Conservation (phyloP, 2,113 vertebrate species). For the Piaya cayana region DNA sequence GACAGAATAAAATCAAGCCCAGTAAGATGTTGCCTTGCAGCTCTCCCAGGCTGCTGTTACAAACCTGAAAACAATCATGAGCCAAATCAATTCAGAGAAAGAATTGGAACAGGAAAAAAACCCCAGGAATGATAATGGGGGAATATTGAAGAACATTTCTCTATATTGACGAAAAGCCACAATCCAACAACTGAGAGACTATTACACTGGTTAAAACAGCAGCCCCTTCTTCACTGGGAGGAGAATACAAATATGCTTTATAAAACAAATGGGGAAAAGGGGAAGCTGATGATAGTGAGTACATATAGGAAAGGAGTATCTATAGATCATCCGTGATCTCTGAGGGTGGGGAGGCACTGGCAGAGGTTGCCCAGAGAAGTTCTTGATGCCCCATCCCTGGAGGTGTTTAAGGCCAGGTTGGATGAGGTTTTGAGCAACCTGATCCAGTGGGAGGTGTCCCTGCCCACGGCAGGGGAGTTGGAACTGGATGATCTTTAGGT, state of each 20-base stretch:
- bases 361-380: too few species aligned
- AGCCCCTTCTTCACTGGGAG: neutral
- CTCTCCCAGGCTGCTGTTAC: neutral
- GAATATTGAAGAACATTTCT: neutral
- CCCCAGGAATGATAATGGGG: neutral
- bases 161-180: neutral
- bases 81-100: neutral
- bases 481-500: too few species aligned
- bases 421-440: too few species aligned
- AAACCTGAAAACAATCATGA: neutral
- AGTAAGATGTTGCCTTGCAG: neutral
- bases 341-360: too few species aligned
- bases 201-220: neutral
- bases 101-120: neutral
- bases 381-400: too few species aligned
- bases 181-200: neutral
- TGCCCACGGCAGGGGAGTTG: too few species aligned
- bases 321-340: neutral
- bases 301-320: neutral
- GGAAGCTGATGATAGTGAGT: neutral
- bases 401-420: too few species aligned
- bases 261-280: neutral
- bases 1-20: constrained; percentile 25
- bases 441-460: too few species aligned
- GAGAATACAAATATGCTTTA: neutral